Evolutionary conservation across 2,888 invertebrate genomes (phyloP), one percentile per base, ranked within the genome.

Genomic region (Hirtodrosophila cameraria): DNA sequence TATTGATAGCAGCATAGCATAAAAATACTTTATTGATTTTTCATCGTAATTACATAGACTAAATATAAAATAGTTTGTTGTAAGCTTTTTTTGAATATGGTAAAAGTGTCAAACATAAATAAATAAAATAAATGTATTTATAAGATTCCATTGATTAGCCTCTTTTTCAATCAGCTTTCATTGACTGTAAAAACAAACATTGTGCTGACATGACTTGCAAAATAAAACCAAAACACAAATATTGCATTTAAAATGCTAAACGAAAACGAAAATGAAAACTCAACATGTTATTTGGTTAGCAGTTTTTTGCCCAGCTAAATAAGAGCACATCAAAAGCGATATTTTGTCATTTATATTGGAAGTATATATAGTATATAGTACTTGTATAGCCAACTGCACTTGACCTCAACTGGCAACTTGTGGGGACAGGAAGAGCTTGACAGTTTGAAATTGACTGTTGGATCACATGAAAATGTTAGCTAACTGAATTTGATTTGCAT

Each of bases 331-430:
- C 28, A 27, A 76, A 15, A 43, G 20, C 25, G 3, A 28, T 45
- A 57, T 42, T 62, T 35, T 27, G 52, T 61, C 55, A 59, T 58
- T 7, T 23, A 23, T 8, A n/a, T n/a, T n/a, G n/a, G n/a, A n/a
- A n/a, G n/a, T n/a, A 7, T 23, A 23, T 3, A 18, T 81, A 58
- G 20, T 23, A 25, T 18, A 25, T 31, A 31, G 42, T 18, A n/a
- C n/a, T n/a, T n/a, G n/a, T 35, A 46, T 46, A 59, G 39, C 50
- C 38, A 38, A 42, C 39, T 60, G 67, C 67, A 65, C 57, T 55
- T 43, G 65, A 58, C 68, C 64, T 71, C 39, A 30, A 13, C 25
- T 15, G 8, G n/a, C n/a, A n/a, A n/a, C n/a, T 36, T 11, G 18
- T 9, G 18, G 2, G 8, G 12, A 4, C 16, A 16, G 13, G 3